Base-by-base conservation (phyloP, 2,888 invertebrate species). In the Trichogramma evanescens region DNA sequence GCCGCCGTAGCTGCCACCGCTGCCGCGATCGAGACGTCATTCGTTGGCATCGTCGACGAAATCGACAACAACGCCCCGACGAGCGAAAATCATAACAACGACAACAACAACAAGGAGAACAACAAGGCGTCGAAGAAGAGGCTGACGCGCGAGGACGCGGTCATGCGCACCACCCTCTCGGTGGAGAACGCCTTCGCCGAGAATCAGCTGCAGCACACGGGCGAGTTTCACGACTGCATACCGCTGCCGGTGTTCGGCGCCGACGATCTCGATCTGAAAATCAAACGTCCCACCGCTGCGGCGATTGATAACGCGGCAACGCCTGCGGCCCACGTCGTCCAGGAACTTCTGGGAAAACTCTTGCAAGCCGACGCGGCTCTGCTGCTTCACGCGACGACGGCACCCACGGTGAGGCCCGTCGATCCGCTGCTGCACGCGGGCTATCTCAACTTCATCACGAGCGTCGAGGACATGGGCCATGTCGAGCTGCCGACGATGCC, bases 201-300 rank as follows among this genome's bases (percentile, higher is more conserved):
- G 8, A 67, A 65, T 38, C 64, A 66, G 4, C 63, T 74, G 6
- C 74, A 71, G 57, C 76, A 77, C 40, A 76, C 77, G 4, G 76
- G 78, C n/a, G 78, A 79, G 69, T 78, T 77, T 66, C 78, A 79
- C 59, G 78, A 78, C 64, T 74, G 75, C 58, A 66, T 76, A 7
- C 72, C 76, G 2, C 65, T 78, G 50, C 72, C 75, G 2, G 61
- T 72, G 6, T 61, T 70, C 49, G 67, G 71, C 13, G 38, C 62
- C 7, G 7, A 48, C 1, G 50, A 41, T 4, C 50, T 52, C 6
- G 10, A 5, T n/a, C 4, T 50, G 4, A 54, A 41, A n/a, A n/a
- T 7, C 3, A n/a, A 44, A 42, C 41, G 39, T 9, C 4, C 6
- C 41, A 26, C 0, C 0, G 6, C 42, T 26, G 39, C 1, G 3